These are phyloP conservation scores for Euleptes europaea DNA, from an alignment of 2,113 vertebrate species.

Conservation along the genomic window DNA sequence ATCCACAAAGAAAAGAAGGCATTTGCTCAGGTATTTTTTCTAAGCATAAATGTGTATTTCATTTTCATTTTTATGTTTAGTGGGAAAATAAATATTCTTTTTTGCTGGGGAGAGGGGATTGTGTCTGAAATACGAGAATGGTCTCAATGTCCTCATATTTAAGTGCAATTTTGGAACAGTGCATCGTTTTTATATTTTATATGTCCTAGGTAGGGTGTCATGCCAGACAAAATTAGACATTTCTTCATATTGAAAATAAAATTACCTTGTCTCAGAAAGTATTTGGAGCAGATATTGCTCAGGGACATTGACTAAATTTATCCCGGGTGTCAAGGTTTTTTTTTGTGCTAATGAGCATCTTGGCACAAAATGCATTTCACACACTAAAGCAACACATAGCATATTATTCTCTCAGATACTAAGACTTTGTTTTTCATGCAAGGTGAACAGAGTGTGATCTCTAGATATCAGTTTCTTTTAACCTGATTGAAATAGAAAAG, in stretches of 20 bases:
- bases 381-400: rapidly evolving
- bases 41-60: neutral
- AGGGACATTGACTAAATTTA: conserved; percentile 38
- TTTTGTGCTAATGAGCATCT: conserved; percentile 31
- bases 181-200: neutral
- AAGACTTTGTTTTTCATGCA: neutral
- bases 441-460: neutral
- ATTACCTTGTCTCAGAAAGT: conserved; percentile 45
- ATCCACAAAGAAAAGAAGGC: conserved; percentile 93
- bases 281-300: conserved; percentile 7
- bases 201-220: rapidly evolving
- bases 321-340: conserved; percentile 1
- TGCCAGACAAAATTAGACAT: conserved; percentile 15
- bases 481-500: neutral
- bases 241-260: conserved; percentile 42
- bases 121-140: conserved; percentile 27
- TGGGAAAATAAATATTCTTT: conserved; percentile 6
- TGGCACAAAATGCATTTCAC: conserved; percentile 24
- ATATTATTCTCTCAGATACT: rapidly evolving
- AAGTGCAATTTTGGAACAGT: conserved; percentile 29
- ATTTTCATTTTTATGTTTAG: neutral
- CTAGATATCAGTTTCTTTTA: neutral
- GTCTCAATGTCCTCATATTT: conserved; percentile 36
- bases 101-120: neutral
- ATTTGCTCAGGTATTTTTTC: conserved; percentile 83